Base-by-base conservation (phyloP, 2,113 vertebrate genomes). In the Mandrillus leucophaeus region DNA sequence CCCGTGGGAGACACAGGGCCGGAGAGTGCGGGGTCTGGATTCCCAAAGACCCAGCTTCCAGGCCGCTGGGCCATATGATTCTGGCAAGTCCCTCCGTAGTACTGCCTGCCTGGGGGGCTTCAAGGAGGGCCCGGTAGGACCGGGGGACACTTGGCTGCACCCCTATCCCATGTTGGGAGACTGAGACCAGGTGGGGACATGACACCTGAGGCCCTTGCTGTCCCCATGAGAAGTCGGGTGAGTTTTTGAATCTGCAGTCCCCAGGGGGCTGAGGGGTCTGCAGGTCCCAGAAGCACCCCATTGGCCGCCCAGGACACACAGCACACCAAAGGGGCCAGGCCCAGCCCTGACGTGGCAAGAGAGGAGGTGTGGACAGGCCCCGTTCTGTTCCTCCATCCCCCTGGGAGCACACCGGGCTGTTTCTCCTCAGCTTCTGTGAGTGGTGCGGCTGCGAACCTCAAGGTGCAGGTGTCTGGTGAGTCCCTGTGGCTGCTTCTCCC, bases 391-490 rank as follows among this genome's bases (percentile, higher is more conserved):
- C 0, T 5, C 12, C 57, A 0, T 22, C 4, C 3, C 5, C 3
- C 14, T 1, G 4, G 11, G 32, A 2, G 45, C 43, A 7, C 5
- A 0, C 22, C 2, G 1, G 9, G 35, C 52, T 4, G 35, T 48
- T 4, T 2, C 52, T 4, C 0, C 35, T 35, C 0, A 0, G 70
- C 61, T 8, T 1, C 3, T 6, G 38, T 0, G 8, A 35, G 5
- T 1, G 0, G 11, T 0, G 22, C 13, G 4, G 20, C 35, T 0
- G 16, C 0, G 61, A 17, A 32, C 25, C 0, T 0, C 13, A 43
- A 43, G 0, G 45, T 2, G 5, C 8, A 8, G 4, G 27, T 1
- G 3, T 1, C 7, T 10, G 9, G 1, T 12, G 9, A 4, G 43
- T 0, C 40, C 40, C 79, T 2, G 2, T 3, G 0, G 43, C 5